Conservation (phyloP, 2,888 invertebrate species). For the Leptothorax acervorum region DNA sequence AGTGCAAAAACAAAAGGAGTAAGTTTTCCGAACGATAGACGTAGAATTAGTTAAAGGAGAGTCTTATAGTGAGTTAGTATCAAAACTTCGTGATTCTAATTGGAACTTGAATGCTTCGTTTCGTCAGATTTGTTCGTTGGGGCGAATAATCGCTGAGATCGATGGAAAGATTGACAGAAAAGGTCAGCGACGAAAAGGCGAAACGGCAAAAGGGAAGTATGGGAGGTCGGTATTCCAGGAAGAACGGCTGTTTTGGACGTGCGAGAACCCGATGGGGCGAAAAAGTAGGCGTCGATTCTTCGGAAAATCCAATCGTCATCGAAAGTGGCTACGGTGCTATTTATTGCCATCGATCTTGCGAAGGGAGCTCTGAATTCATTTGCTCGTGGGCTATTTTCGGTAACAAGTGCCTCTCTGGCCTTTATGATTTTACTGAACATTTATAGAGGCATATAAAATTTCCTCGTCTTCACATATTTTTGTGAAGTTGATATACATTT, state of each 20-base stretch:
- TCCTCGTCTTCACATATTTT: background rate
- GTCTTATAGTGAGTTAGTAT: background rate
- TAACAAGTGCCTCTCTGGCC: background rate
- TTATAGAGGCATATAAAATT: background rate
- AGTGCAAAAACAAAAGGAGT: background rate
- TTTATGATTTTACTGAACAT: background rate
- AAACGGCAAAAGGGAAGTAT: background rate
- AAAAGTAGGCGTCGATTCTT: conserved; percentile 33
- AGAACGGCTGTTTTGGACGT: background rate
- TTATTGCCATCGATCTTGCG: conserved; percentile 24
- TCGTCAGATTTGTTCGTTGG: background rate
- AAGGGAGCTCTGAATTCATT: conserved; percentile 11
- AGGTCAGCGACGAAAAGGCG: conserved; percentile 22
- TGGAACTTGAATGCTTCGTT: conserved; percentile 18
- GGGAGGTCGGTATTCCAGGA: background rate
- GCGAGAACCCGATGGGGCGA: background rate
- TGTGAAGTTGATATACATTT: too few relatives aligned
- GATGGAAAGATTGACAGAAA: conserved; percentile 5
- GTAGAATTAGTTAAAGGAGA: background rate
- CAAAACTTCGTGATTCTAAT: conserved; percentile 29
- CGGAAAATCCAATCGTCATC: conserved; percentile 40
- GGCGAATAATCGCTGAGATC: background rate
- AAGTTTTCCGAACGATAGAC: background rate
- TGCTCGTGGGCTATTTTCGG: background rate
- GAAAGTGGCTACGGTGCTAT: conserved; percentile 13